Base-by-base conservation (phyloP, 2,797 vertebrate genomes). In the Thaleichthys pacificus region DNA sequence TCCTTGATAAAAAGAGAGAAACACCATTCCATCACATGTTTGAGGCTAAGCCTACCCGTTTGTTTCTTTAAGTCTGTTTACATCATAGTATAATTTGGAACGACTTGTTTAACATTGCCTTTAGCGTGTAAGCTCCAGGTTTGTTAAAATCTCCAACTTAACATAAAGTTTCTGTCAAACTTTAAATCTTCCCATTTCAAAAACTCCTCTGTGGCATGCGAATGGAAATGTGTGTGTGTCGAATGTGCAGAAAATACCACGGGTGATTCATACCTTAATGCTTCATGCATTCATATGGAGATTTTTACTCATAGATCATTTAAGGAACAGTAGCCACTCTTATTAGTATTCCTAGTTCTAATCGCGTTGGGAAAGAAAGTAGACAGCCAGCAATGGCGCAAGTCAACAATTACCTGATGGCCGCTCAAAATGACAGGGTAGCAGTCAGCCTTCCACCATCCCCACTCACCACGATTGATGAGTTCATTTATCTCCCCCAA, bases 331-430 rank as follows among this genome's bases (percentile, higher is more conserved):
- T 69, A 69, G 77, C 68, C 35, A 11, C 42, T 75, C 67, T 66
- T 79, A 76, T 82, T 68, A 71, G 77, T 47, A 61, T 84, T 82
- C 61, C 49, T 61, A 30, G 1, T 47, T 68, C 77, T 87, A 82
- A 84, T 85, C 76, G 22, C 75, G 78, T 72, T 80, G 75, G 74
- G 71, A 79, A 76, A 80, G 19, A 24, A 63, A 63, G 73, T 63
- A 65, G 85, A 84, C 89, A 90, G 90, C 81, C 86, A 79, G 89
- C 87, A 79, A 90, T 78, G 85, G 84, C 77, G 88, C 30, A 2
- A 92, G 89, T 91, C 90, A 91, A 90, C 91, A 93, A 93, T 94
- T 93, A 93, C 83, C 78, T 90, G 85, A 90, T 84, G 90, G 89
- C 83, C 83, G 89, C 87, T 90, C 68, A 82, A 93, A 94, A 93